Evolutionary conservation across 2,797 vertebrate species (phyloP).

Genomic region (Argya squamiceps): DNA sequence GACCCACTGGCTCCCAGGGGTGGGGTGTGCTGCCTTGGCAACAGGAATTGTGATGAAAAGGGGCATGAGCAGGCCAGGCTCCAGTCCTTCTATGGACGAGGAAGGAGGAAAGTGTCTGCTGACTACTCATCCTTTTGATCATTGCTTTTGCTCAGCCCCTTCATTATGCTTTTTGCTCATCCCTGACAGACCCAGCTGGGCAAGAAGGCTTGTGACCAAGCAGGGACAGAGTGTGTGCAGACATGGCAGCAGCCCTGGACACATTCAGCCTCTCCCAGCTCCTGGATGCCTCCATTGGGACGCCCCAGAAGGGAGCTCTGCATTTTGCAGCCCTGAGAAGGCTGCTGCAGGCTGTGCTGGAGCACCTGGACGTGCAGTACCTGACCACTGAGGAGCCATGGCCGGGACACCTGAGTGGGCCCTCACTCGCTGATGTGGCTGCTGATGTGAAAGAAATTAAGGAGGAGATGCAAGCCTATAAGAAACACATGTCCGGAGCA

Average conservation of each 20-base stretch:
- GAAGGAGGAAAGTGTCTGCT: not conserved
- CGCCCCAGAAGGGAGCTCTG: accelerated
- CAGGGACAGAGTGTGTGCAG: not conserved
- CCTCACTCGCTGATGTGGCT: not conserved
- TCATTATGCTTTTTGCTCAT: not conserved
- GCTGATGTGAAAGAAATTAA: accelerated
- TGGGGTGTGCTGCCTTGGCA: not conserved
- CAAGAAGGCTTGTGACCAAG: not conserved
- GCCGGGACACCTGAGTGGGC: not conserved
- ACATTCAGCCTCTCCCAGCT: not conserved
- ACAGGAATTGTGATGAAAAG: not conserved
- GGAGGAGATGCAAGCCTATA: not conserved
- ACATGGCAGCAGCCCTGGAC: not conserved
- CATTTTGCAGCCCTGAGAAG: accelerated
- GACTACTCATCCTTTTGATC: not conserved
- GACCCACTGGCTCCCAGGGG: not conserved
- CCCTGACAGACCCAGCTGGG: not conserved
- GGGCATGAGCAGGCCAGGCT: not conserved
- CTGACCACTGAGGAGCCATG: not conserved
- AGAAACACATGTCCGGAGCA: not conserved
- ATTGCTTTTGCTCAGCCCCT: not conserved
- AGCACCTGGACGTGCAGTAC: not conserved
- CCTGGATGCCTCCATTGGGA: not conserved
- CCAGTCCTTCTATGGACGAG: not conserved
- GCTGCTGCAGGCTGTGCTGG: not conserved